A percentile compares a stretch with the other conserved stretches of the same genome.
Conservation (phyloP, 2,113 vertebrate genomes). For the Astur gentilis region DNA sequence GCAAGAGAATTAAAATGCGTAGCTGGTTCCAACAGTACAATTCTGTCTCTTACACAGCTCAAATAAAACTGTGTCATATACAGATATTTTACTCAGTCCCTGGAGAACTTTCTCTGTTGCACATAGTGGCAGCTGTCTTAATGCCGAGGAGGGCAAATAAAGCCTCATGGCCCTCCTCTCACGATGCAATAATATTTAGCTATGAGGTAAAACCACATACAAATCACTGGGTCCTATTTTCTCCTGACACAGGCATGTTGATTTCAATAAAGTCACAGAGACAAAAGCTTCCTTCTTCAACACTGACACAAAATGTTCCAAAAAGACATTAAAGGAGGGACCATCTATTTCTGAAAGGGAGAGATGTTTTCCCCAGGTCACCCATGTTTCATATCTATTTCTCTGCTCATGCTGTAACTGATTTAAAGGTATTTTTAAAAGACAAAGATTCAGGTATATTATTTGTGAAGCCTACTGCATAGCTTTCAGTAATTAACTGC, state of each 20-base stretch:
- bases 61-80: background rate
- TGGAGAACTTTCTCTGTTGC: background rate
- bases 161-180: background rate
- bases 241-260: background rate
- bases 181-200: background rate
- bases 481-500: background rate
- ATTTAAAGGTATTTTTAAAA: background rate
- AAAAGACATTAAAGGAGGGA: background rate
- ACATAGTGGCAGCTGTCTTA: background rate
- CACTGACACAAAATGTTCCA: background rate
- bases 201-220: background rate
- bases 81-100: background rate
- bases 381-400: background rate
- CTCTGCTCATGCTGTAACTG: background rate
- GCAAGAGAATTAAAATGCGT: conserved; percentile 19
- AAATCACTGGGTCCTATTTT: background rate
- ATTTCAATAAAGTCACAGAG: background rate
- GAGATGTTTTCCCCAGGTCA: background rate
- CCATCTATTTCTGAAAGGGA: background rate
- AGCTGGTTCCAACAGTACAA: background rate
- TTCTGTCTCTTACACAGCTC: background rate
- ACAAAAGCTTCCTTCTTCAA: background rate
- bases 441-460: background rate
- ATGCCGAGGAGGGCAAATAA: background rate
- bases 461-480: background rate